phyloP scores from a whole-genome alignment of 2,888 invertebrate genomes.

The Philaethria dido region DNA sequence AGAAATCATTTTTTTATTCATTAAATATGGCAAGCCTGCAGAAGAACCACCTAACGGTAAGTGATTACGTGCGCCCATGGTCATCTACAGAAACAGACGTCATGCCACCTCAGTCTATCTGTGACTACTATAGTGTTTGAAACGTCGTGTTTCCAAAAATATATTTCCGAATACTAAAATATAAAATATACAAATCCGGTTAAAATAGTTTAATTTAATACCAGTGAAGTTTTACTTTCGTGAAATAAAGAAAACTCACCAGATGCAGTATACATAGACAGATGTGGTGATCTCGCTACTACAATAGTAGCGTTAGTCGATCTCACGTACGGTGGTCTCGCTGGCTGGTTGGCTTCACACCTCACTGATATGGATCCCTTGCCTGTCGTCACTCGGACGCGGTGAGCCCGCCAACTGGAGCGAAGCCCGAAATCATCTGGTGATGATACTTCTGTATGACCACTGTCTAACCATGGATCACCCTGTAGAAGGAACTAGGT shows the following conservation, averaged over 20 bases:
- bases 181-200: no score
- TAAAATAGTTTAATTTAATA: no score
- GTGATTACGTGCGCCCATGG: no score
- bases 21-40: no score
- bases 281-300: constrained; percentile 70
- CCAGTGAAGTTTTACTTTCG: no score
- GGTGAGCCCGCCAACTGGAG: constrained; percentile 69
- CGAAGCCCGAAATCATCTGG: constrained; percentile 66
- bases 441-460: constrained; percentile 66
- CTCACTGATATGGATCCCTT: constrained; percentile 58
- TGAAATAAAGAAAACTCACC: constrained; percentile 57
- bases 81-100: no score
- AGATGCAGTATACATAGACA: constrained; percentile 75
- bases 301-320: constrained; percentile 60
- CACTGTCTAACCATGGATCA: constrained; percentile 65
- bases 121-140: no score
- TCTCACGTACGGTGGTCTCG: constrained; percentile 62
- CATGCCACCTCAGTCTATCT: no score
- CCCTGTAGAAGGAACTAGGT: constrained; percentile 50
- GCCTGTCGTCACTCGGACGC: constrained; percentile 60
- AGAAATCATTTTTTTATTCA: no score
- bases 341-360: constrained; percentile 74
- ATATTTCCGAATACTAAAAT: no score
- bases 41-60: no score
- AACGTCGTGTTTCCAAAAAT: no score